Conservation (phyloP, 2,888 invertebrate species). For the Thyatira batis region DNA sequence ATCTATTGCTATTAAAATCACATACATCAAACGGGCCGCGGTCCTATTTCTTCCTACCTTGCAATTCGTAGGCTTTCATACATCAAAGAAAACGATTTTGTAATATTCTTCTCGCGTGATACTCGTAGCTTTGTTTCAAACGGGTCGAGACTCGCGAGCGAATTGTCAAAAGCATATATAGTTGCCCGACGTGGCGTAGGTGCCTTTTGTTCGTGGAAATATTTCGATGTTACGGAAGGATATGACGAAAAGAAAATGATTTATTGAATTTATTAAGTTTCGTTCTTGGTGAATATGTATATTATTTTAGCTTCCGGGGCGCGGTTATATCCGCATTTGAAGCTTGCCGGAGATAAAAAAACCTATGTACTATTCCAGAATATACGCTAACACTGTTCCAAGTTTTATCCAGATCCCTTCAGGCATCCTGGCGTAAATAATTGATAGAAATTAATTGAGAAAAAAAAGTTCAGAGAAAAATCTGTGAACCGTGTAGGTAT, state of each 20-base stretch:
- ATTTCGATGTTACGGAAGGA: not conserved
- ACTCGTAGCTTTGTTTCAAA: slow-evolving; percentile 10
- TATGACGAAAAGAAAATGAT: not conserved
- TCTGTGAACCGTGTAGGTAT: too few relatives aligned
- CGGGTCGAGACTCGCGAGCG: not conserved
- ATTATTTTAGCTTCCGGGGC: too few relatives aligned
- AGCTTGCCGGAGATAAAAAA: too few relatives aligned
- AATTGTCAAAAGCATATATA: slow-evolving; percentile 3
- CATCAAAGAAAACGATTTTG: slow-evolving; percentile 5
- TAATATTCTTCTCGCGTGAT: slow-evolving; percentile 3
- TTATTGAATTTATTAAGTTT: not conserved
- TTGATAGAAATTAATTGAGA: too few relatives aligned
- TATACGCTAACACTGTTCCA: too few relatives aligned
- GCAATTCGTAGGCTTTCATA: slow-evolving; percentile 1
- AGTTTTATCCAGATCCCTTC: too few relatives aligned
- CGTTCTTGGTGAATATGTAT: not conserved
- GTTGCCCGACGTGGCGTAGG: not conserved
- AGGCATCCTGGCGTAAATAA: too few relatives aligned
- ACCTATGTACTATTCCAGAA: too few relatives aligned
- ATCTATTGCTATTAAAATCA: not conserved
- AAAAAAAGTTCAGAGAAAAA: too few relatives aligned
- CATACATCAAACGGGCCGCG: slow-evolving; percentile 1
- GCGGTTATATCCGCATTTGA: too few relatives aligned
- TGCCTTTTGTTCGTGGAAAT: not conserved
- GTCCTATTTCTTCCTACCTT: slow-evolving; percentile 1